phyloP scores from a whole-genome alignment of 2,797 vertebrate species.

The Myotis myotis region DNA sequence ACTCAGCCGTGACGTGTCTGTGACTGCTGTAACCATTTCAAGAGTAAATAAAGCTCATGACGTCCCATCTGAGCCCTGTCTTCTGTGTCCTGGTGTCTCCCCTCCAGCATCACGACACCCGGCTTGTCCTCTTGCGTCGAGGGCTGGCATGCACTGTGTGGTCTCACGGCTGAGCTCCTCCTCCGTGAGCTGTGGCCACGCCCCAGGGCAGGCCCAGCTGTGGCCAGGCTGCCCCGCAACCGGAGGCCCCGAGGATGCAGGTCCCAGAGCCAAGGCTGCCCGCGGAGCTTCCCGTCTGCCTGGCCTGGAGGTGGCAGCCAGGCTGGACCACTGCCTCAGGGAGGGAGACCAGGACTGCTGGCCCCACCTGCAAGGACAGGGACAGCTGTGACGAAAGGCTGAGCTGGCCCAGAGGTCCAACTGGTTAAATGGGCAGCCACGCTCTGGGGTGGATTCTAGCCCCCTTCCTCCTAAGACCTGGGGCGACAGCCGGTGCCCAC shows the following conservation, averaged over 20 bases:
- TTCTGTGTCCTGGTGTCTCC: background rate
- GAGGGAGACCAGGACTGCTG: too few relatives aligned
- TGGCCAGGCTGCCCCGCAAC: background rate
- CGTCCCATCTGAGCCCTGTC: slow-evolving; percentile 61
- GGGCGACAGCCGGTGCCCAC: background rate
- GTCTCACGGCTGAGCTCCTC: background rate
- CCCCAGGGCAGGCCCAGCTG: too few relatives aligned
- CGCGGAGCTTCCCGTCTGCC: rapidly evolving
- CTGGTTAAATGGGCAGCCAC: too few relatives aligned
- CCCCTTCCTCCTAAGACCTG: background rate
- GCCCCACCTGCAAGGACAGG: background rate
- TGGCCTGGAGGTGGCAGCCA: background rate
- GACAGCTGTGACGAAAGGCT: background rate
- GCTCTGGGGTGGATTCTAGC: too few relatives aligned
- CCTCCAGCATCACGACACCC: background rate
- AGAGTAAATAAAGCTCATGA: slow-evolving; percentile 84
- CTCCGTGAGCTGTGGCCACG: background rate
- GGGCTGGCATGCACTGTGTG: rapidly evolving
- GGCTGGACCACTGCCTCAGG: background rate
- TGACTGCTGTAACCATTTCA: slow-evolving; percentile 82
- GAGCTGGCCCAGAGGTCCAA: background rate
- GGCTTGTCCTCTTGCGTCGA: rapidly evolving
- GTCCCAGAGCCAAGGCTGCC: background rate
- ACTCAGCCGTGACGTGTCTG: background rate
- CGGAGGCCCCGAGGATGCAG: background rate